Conservation (phyloP, 2,113 vertebrate species). For the Mesitornis unicolor region DNA sequence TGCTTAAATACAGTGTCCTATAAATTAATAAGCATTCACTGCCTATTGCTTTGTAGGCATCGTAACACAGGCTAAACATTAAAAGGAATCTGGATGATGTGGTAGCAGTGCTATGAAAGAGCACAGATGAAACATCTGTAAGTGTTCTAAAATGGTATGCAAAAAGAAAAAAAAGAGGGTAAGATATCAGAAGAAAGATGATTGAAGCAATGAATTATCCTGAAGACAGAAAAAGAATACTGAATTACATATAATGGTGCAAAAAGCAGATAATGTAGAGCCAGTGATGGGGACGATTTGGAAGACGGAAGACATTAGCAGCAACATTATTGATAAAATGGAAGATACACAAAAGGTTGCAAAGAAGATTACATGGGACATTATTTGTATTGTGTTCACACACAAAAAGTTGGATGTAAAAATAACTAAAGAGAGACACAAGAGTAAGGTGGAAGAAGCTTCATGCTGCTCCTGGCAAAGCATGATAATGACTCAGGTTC, state of each 20-base stretch:
- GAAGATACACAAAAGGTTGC: background rate
- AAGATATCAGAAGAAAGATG: background rate
- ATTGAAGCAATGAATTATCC: background rate
- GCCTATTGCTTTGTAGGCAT: background rate
- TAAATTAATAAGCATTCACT: background rate
- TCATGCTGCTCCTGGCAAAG: background rate
- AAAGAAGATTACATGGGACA: background rate
- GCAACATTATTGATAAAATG: background rate
- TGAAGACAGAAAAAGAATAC: background rate
- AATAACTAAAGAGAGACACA: background rate
- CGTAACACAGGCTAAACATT: background rate
- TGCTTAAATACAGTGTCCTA: accelerated
- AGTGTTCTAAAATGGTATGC: background rate
- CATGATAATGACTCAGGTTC: background rate
- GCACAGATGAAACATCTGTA: background rate
- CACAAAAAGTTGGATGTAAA: background rate
- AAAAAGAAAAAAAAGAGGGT: background rate
- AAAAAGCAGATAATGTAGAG: background rate
- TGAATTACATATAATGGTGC: background rate
- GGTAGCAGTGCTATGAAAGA: background rate
- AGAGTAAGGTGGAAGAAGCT: background rate
- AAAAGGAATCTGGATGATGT: background rate
- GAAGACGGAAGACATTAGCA: background rate
- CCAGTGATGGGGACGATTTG: background rate
- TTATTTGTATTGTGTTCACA: background rate